Conservation (phyloP, 2,888 invertebrate species). For the Trachelus troglodyta region DNA sequence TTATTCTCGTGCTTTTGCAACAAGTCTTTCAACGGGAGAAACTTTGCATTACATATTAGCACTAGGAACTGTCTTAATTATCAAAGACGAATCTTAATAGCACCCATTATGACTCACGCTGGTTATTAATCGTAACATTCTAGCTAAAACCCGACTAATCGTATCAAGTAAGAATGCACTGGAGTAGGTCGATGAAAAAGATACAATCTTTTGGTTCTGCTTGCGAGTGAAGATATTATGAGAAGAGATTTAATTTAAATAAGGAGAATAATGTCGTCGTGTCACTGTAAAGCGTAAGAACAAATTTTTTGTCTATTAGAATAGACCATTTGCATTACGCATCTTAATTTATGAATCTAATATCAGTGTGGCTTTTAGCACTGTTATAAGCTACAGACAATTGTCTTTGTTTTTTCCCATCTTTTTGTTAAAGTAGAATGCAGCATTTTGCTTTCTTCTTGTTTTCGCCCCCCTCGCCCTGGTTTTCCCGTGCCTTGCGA, state of each 20-base stretch:
- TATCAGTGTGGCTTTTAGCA: neutral
- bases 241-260: too few species aligned
- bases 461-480: slow-evolving; percentile 87
- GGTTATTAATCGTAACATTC: too few species aligned
- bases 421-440: slow-evolving; percentile 72
- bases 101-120: neutral
- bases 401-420: neutral
- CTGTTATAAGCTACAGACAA: slow-evolving; percentile 27
- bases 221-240: too few species aligned
- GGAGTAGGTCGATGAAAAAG: too few species aligned
- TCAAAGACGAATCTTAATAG: neutral
- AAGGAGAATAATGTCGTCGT: too few species aligned
- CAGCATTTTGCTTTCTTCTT: slow-evolving; percentile 89
- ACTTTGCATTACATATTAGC: neutral
- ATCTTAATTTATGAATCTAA: slow-evolving; percentile 17
- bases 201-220: too few species aligned
- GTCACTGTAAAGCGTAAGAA: slow-evolving; percentile 55
- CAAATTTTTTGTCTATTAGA: too few species aligned
- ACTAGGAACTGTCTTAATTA: neutral
- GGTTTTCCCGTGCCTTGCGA: slow-evolving; percentile 92
- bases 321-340: slow-evolving; percentile 12
- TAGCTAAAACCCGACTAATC: too few species aligned
- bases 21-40: neutral
- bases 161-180: too few species aligned
- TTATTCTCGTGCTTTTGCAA: too few species aligned